phyloP scores from a whole-genome alignment of 2,797 vertebrate species.

The Typhlichthys subterraneus region DNA sequence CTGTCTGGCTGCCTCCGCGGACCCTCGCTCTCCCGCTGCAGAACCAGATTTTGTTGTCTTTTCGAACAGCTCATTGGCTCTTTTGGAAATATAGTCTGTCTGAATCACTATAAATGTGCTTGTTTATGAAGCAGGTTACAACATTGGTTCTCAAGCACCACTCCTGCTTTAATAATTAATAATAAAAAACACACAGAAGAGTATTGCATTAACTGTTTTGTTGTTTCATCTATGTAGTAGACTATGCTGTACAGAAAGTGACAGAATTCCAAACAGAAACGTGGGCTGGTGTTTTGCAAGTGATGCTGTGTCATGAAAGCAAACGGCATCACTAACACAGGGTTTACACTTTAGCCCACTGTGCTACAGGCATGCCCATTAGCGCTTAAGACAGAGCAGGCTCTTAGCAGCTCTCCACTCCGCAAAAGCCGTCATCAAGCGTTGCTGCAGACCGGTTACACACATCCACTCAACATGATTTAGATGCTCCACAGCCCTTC shows the following conservation, averaged over 20 bases:
- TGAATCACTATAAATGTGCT: constrained; percentile 3
- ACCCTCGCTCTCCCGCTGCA: constrained; percentile 7
- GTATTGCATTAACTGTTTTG: no score
- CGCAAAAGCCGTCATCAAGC: constrained; percentile 21
- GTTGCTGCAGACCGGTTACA: constrained; percentile 39
- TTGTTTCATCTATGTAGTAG: no score
- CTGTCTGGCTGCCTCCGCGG: constrained; percentile 14
- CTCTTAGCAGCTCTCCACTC: constrained; percentile 12
- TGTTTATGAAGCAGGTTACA: background rate
- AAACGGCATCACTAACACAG: constrained; percentile 10
- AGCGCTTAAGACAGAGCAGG: constrained; percentile 28
- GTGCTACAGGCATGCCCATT: constrained; percentile 1
- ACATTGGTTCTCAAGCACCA: background rate
- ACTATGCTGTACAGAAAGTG: no score
- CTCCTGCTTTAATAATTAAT: background rate
- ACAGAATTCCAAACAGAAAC: no score
- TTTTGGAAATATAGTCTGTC: constrained; percentile 1
- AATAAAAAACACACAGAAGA: no score
- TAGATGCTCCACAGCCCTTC: constrained; percentile 37
- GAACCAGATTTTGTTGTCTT: constrained; percentile 6
- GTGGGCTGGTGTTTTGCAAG: no score
- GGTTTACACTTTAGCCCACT: constrained; percentile 4
- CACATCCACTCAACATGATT: constrained; percentile 61
- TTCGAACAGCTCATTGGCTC: constrained; percentile 1
- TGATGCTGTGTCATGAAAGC: background rate